phyloP scores from a whole-genome alignment of 2,113 vertebrate species.

The Phocoena sinus region DNA sequence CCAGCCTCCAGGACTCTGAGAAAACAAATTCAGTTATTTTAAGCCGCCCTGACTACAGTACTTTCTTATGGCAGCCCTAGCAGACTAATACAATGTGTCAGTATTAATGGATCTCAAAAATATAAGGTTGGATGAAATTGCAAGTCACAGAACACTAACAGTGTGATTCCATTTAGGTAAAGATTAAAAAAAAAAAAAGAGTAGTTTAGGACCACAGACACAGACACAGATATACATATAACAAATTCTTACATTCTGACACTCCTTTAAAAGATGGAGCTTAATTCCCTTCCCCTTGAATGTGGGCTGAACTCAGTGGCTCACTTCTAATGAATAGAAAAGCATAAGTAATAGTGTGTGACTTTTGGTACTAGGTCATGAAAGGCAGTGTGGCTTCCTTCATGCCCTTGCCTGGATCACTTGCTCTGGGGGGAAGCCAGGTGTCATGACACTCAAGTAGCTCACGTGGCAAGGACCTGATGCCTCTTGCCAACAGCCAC shows the following conservation, averaged over 20 bases:
- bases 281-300: not conserved
- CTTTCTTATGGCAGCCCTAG: not conserved
- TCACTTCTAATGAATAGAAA: not conserved
- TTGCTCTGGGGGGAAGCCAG: not conserved
- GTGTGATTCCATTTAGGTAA: not conserved
- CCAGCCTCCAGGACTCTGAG: not conserved
- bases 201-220: not conserved
- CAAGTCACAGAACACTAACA: not conserved
- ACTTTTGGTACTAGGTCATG: not conserved
- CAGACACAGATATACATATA: not conserved
- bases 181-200: not conserved
- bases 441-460: not conserved
- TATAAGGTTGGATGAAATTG: not conserved
- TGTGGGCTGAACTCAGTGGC: not conserved
- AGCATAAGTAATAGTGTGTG: not conserved
- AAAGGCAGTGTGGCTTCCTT: not conserved
- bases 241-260: not conserved
- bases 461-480: rapidly evolving
- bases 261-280: not conserved
- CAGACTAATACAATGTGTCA: not conserved
- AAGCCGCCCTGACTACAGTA: rapidly evolving
- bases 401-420: not conserved
- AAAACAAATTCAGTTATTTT: not conserved
- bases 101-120: not conserved
- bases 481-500: not conserved